Conservation (phyloP, 2,797 vertebrate genomes). For the Parauchenoglanis punctatus region DNA sequence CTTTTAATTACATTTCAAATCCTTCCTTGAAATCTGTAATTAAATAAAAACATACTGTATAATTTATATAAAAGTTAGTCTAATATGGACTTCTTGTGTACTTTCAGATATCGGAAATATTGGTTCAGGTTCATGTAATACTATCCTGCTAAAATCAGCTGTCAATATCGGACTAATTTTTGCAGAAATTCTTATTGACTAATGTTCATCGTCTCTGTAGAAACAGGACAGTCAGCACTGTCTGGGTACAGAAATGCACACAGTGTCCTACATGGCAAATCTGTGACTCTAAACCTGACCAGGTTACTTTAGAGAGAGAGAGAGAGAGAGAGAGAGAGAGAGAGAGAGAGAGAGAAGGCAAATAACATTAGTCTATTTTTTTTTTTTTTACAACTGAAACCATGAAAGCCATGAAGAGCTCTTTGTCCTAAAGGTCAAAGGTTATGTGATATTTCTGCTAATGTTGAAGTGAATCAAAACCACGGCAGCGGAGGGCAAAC, state of each 20-base stretch:
- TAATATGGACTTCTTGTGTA: neutral
- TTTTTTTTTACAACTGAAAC: constrained; percentile 20
- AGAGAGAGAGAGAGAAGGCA: neutral
- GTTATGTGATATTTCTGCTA: constrained; percentile 72
- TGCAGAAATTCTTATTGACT: neutral
- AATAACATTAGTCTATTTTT: constrained; percentile 40
- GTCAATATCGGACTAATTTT: neutral
- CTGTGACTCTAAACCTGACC: neutral
- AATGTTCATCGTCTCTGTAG: neutral
- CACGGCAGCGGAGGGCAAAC: constrained; percentile 49
- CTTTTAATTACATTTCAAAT: neutral
- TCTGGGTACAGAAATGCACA: neutral
- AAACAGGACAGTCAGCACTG: neutral
- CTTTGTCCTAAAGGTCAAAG: constrained; percentile 66
- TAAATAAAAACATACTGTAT: neutral
- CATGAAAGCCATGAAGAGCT: constrained; percentile 60
- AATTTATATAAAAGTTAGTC: neutral
- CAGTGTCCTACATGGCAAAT: neutral
- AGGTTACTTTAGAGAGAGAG: neutral
- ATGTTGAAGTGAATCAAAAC: constrained; percentile 68
- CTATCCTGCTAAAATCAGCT: neutral
- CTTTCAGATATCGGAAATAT: neutral
- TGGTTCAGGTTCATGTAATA: neutral
- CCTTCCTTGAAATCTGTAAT: neutral
- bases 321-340: neutral